Conservation (phyloP, 2,113 vertebrate genomes). For the Albula glossodonta region DNA sequence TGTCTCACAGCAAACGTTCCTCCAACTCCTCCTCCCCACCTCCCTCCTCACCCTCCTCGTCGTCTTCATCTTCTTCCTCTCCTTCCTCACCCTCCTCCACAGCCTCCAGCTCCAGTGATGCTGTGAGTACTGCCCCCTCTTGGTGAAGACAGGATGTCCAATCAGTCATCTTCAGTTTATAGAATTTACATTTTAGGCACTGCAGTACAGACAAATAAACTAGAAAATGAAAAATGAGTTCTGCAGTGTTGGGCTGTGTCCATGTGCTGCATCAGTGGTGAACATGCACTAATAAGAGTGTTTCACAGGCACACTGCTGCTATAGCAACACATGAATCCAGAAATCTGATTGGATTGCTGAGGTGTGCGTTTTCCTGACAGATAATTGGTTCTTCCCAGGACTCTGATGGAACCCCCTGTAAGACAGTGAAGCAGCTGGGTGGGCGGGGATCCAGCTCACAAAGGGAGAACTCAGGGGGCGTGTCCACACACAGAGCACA, state of each 20-base stretch:
- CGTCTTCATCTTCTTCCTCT: conserved; percentile 84
- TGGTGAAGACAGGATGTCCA: neutral
- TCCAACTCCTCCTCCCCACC: conserved; percentile 90
- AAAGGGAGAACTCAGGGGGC: conserved; percentile 76
- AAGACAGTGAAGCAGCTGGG: conserved; percentile 91
- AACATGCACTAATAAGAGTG: neutral
- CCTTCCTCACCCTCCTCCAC: conserved; percentile 83
- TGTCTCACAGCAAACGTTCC: conserved; percentile 83
- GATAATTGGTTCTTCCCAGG: conserved; percentile 62
- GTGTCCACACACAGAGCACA: conserved; percentile 63
- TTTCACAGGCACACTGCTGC: neutral
- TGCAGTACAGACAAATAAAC: neutral
- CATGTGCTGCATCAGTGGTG: neutral
- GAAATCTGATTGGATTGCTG: neutral
- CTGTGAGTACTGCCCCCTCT: conserved; percentile 75
- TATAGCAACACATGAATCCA: neutral
- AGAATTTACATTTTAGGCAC: neutral
- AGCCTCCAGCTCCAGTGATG: conserved; percentile 86
- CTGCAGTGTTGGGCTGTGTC: neutral
- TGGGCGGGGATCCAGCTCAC: conserved; percentile 72
- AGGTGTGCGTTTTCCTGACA: neutral
- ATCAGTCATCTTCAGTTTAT: neutral
- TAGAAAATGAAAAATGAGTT: neutral
- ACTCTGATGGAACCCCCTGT: conserved; percentile 94
- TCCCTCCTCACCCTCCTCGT: conserved; percentile 86